Evolutionary conservation across 2,888 invertebrate species (phyloP), one percentile per base, ranked within the genome.

Genomic region (Brenthis hecate): DNA sequence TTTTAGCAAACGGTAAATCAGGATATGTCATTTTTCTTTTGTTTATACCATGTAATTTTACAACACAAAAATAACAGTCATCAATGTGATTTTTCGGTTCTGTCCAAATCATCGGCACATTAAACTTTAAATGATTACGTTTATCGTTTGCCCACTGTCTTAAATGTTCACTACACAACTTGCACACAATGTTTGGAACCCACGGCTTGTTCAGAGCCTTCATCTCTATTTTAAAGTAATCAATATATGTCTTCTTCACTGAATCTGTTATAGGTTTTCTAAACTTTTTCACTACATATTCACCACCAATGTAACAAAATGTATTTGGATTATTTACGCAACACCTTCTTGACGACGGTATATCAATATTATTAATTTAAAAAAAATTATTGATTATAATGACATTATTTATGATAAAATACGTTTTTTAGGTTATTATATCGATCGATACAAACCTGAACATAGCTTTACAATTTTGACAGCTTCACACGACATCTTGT

Each of bases 21-120:
- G 65, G 62, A 65, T 68, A 65, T 56, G 62, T 47, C 65, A 57
- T 56, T 51, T 65, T 55, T 63, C 23, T 43, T 48, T 14, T 14
- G 14, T 72, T 72, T 19, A 68, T 63, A 32, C 63, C 66, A 6
- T 56, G 51, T 55, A 66, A 47, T 23, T 68, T 36, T 13, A 56
- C 55, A 32, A 60, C 61, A 19, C 66, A 71, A 48, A 67, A 67
- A 32, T 72, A 67, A 36, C 69, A 70, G 28, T 68, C 68, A 48
- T 70, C 66, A 56, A 51, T 51, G 58, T 68, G 66, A 36, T 72
- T 72, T 56, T 13, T n/a, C 50, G 64, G 72, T 65, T 69, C 65
- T 57, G 48, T 43, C 68, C 66, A 66, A 50, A 66, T 66, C 65
- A 69, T 62, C 23, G 69, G 65, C 19, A 23, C 55, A 61, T 28